Evolutionary conservation across 2,888 invertebrate species (phyloP).

Genomic region (Spialia ferax): DNA sequence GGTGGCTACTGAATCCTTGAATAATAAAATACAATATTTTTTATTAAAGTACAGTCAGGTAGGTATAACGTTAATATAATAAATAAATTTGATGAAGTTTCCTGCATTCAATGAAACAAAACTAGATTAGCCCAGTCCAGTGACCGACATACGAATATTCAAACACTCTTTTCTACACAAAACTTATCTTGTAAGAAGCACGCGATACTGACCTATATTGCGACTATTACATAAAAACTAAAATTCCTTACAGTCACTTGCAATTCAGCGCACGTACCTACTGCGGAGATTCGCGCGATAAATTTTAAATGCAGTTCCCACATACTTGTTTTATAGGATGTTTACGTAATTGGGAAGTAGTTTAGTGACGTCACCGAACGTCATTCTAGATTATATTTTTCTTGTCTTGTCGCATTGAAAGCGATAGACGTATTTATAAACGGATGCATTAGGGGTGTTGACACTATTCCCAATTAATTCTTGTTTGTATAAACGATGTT

Average conservation of each 20-base stretch:
- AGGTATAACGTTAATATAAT: too few species aligned
- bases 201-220: conserved; percentile 33
- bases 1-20: too few species aligned
- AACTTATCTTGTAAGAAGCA: conserved; percentile 14
- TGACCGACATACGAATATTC: conserved; percentile 8
- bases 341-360: conserved; percentile 39
- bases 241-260: conserved; percentile 25
- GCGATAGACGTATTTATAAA: background rate
- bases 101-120: background rate
- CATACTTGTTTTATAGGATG: conserved; percentile 29
- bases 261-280: conserved; percentile 24
- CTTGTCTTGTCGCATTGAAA: background rate
- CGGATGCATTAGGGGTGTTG: too few species aligned
- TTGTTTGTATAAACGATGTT: too few species aligned
- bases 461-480: too few species aligned
- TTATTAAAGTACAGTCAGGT: too few species aligned
- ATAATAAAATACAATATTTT: too few species aligned
- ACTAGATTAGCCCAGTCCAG: background rate
- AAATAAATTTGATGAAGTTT: background rate
- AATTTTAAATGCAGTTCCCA: conserved; percentile 38
- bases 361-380: conserved; percentile 28
- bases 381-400: conserved; percentile 21
- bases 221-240: conserved; percentile 32
- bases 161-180: conserved; percentile 16
- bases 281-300: conserved; percentile 38